Conservation (phyloP, 2,797 vertebrate genomes). For the Megaceryle alcyon region DNA sequence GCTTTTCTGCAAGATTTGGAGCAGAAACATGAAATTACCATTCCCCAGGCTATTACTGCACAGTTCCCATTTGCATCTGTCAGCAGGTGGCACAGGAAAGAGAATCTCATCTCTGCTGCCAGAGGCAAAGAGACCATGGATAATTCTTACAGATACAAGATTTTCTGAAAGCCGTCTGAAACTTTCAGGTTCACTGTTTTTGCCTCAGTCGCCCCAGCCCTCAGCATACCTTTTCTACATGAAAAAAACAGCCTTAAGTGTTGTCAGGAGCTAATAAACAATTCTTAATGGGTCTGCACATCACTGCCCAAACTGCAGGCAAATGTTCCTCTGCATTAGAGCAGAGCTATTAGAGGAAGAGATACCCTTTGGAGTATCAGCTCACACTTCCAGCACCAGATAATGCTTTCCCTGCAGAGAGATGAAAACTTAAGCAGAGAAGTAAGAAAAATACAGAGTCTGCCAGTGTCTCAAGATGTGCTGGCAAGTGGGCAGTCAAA, state of each 20-base stretch:
- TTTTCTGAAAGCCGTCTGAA: conserved; percentile 3
- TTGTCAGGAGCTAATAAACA: background rate
- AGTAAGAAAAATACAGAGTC: background rate
- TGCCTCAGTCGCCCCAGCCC: background rate
- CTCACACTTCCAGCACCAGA: background rate
- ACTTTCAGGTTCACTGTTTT: background rate
- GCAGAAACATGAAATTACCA: conserved; percentile 8
- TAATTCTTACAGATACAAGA: background rate
- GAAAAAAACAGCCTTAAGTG: background rate
- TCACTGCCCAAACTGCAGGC: background rate
- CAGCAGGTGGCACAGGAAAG: conserved; percentile 5
- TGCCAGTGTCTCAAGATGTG: background rate
- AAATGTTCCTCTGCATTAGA: background rate
- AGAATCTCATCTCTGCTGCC: conserved; percentile 1
- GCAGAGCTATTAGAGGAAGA: background rate
- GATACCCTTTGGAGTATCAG: background rate
- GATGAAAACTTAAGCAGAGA: background rate
- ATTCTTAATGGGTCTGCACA: background rate
- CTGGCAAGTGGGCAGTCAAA: background rate
- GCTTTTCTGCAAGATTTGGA: conserved; percentile 22
- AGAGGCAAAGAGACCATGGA: background rate
- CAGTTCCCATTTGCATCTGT: conserved; percentile 16
- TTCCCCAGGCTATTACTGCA: conserved; percentile 40
- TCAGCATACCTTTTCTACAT: background rate
- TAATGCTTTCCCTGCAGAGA: background rate